Evolutionary conservation across 2,113 vertebrate species (phyloP).

Genomic region (Apeltes quadracus): DNA sequence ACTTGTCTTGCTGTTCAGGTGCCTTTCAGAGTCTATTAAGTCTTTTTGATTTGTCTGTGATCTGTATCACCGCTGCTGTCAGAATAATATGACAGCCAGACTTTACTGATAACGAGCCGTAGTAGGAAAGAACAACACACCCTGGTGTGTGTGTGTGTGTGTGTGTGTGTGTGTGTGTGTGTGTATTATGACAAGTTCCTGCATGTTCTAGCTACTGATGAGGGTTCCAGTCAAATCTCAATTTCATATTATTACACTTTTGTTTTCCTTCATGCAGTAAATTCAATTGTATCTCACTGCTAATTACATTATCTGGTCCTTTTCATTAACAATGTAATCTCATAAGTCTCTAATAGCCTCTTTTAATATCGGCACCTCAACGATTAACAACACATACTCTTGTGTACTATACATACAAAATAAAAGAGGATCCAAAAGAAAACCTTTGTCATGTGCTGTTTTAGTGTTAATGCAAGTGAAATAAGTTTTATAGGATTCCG

Average conservation of each 20-base stretch:
- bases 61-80: slow-evolving; percentile 56
- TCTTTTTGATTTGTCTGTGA: slow-evolving; percentile 26
- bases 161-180: background rate
- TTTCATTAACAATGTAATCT: slow-evolving; percentile 26
- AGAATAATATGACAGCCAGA: slow-evolving; percentile 40
- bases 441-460: background rate
- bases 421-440: background rate
- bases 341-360: slow-evolving; percentile 3
- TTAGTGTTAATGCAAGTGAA: background rate
- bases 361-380: slow-evolving; percentile 35
- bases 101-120: slow-evolving; percentile 48
- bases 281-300: slow-evolving; percentile 30
- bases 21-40: slow-evolving; percentile 54
- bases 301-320: slow-evolving; percentile 42
- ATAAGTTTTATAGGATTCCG: background rate
- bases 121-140: slow-evolving; percentile 44
- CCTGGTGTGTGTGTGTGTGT: background rate
- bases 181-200: background rate
- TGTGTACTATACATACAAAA: background rate
- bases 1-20: slow-evolving; percentile 44
- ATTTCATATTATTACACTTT: slow-evolving; percentile 54
- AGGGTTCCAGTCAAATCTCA: too few species aligned
- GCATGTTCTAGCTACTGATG: background rate
- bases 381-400: background rate
- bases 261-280: slow-evolving; percentile 36